Evolutionary conservation across 2,113 vertebrate genomes (phyloP).

Genomic region (Python bivittatus): DNA sequence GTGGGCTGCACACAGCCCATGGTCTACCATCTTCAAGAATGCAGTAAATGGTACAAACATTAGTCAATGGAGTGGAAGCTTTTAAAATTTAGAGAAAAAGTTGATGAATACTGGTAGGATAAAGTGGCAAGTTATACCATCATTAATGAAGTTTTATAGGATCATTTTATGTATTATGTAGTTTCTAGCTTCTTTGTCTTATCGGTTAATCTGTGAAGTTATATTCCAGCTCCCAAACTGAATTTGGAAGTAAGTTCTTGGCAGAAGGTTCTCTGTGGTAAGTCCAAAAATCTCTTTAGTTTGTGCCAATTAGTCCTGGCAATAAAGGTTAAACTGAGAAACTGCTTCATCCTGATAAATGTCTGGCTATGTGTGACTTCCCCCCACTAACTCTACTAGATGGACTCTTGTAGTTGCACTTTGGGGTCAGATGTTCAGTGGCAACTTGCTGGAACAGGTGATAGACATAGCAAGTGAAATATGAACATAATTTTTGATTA

Average conservation of each 20-base stretch:
- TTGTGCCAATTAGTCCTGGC: neutral
- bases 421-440: neutral
- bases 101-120: neutral
- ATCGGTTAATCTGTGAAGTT: neutral
- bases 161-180: neutral
- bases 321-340: neutral
- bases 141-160: neutral
- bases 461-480: neutral
- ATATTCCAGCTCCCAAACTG: neutral
- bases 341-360: neutral
- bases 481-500: neutral
- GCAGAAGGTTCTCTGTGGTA: neutral
- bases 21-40: too few relatives aligned
- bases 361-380: neutral
- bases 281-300: neutral
- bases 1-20: too few relatives aligned
- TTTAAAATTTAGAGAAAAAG: neutral
- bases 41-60: too few relatives aligned
- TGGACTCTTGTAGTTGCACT: neutral
- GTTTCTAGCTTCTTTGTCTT: neutral
- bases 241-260: neutral
- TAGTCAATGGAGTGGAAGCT: neutral
- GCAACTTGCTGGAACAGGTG: neutral
- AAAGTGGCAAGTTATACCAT: neutral
- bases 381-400: neutral